Evolutionary conservation across 2,113 vertebrate species (phyloP), one percentile per base, ranked within the genome.

Genomic region (Malurus elegans): DNA sequence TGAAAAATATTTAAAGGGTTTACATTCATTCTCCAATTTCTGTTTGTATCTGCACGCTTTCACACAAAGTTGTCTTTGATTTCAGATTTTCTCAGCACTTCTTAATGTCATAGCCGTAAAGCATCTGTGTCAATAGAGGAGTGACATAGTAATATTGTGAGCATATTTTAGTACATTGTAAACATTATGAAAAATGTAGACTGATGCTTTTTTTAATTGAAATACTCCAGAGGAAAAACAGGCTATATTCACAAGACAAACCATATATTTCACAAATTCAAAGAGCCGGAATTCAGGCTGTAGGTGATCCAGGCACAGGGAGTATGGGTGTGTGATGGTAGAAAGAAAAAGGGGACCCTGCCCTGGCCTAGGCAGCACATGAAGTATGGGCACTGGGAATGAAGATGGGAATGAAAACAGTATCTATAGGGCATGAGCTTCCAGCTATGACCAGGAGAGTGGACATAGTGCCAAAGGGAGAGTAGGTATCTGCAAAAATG

Each of bases 401-500:
- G 34, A 7, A 36, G 5, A 6, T n/a, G 14, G 26, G 16, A 16
- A 14, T 53, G 21, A 21, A 66, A n/a, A 6, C 6, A 56, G 1
- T 14, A 57, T 7, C 12, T 38, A 3, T 13, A 24, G 50, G 26
- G 51, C 17, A 10, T 8, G 20, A 13, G 2, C 73, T 65, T 72
- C 1, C 4, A 54, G 28, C 29, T 56, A 6, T 51, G 28, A 32
- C 17, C 12, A 53, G 18, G 14, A 56, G 31, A 23, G 18, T 17
- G 15, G 10, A 29, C 8, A 14, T 2, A 13, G 8, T 57, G 28
- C 28, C 42, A 53, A 3, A 5, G 31, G 24, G 26, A 73, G 4
- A 0, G 1, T 24, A 80, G 24, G 4, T 3, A 2, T 4, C 14
- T 64, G 12, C 18, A 40, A 32, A 24, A 0, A 0, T 36, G 34